Percentiles rank a stretch among this genome's conserved stretches.
phyloP scores from a whole-genome alignment of 2,888 invertebrate species.

The Drosophila prolongata region DNA sequence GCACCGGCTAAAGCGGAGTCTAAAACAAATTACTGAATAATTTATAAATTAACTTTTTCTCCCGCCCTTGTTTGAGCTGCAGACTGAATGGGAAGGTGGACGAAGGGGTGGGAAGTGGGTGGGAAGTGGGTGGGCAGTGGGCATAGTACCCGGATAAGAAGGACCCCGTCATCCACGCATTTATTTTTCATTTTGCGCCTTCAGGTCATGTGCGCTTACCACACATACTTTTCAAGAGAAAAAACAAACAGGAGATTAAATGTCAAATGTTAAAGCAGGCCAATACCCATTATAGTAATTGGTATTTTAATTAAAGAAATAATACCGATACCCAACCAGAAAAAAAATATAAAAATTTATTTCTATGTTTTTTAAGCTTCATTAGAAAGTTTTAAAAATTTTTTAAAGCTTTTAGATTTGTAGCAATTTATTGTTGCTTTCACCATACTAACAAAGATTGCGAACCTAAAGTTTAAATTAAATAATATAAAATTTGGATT shows the following conservation, averaged over 20 bases:
- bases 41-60: conserved; percentile 78
- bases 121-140: conserved; percentile 8
- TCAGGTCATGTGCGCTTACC: conserved; percentile 33
- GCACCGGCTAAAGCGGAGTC: conserved; percentile 66
- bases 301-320: not conserved
- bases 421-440: too few species aligned
- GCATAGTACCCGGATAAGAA: not conserved
- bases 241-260: conserved; percentile 6
- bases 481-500: too few species aligned
- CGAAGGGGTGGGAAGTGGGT: conserved; percentile 25
- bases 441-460: too few species aligned
- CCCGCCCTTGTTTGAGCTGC: conserved; percentile 55
- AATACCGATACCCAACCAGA: too few species aligned
- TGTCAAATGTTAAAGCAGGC: not conserved
- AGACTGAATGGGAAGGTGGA: conserved; percentile 50
- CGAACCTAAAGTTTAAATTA: too few species aligned
- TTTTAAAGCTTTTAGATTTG: too few species aligned
- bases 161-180: conserved; percentile 28
- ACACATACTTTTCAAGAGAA: not conserved
- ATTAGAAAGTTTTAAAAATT: too few species aligned
- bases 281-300: not conserved
- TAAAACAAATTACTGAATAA: conserved; percentile 82
- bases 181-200: conserved; percentile 49
- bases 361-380: too few species aligned
- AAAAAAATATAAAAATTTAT: too few species aligned